Conservation (phyloP, 2,888 invertebrate species). For the Epicampocera succincta region DNA sequence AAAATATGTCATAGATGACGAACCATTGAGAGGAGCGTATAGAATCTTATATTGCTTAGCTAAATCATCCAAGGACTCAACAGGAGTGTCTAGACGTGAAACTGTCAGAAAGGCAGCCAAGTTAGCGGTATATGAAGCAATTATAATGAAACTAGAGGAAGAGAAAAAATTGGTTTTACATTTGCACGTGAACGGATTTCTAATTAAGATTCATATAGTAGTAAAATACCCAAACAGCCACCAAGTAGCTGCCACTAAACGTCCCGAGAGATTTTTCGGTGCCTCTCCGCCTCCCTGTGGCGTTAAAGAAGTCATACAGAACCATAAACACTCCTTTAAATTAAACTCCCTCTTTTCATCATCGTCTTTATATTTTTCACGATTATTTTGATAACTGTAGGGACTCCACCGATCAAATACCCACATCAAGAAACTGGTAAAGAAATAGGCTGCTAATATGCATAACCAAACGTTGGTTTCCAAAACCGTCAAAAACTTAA, state of each 20-base stretch:
- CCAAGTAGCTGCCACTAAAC: conserved; percentile 98
- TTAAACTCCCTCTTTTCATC: conserved; percentile 97
- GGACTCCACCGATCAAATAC: conserved; percentile 98
- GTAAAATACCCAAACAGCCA: conserved; percentile 96
- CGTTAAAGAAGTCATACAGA: conserved; percentile 98
- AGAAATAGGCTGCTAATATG: conserved; percentile 96
- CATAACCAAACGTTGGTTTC: conserved; percentile 98
- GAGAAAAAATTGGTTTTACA: neutral
- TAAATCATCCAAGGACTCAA: conserved; percentile 96
- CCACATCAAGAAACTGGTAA: conserved; percentile 97
- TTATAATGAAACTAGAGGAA: conserved; percentile 92
- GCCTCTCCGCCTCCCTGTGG: conserved; percentile 98
- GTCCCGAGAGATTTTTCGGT: conserved; percentile 96
- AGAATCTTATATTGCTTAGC: conserved; percentile 98
- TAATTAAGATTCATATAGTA: neutral
- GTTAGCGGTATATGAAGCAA: conserved; percentile 99
- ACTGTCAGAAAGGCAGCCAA: conserved; percentile 98
- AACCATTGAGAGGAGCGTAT: conserved; percentile 94
- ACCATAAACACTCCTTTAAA: conserved; percentile 98
- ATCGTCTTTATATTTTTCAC: conserved; percentile 95
- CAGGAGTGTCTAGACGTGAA: conserved; percentile 94
- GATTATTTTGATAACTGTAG: conserved; percentile 97
- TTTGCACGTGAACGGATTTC: neutral
- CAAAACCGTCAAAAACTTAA: conserved; percentile 97
- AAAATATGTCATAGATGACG: conserved; percentile 96